Evolutionary conservation across 2,113 vertebrate genomes (phyloP), one percentile per base, ranked within the genome.

Genomic region (Vicugna pacos): DNA sequence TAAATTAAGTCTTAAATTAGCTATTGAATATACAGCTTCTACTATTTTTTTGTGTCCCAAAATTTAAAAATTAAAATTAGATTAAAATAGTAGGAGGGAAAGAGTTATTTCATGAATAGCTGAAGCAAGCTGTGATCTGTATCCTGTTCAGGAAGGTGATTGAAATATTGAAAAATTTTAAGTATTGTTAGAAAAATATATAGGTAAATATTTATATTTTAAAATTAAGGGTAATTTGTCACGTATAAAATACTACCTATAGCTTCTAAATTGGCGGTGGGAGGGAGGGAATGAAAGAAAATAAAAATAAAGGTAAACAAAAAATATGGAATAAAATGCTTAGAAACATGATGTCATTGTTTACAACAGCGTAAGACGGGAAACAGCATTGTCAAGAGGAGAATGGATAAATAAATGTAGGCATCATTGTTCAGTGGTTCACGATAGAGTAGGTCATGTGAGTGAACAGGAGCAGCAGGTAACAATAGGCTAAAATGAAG

Each of bases 1-100:
- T 82, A 89, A 95, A 93, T 77, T 77, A 69, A 77, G 13, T 54
- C 6, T 62, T 69, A 87, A 75, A 81, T 64, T 69, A 89, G 10
- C 13, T 64, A 81, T 35, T 65, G 17, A 82, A 38, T 52, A 24
- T 17, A 30, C 8, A 83, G 6, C 2, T 26, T 4, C 15, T 32
- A 35, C 52, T 73, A 48, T 83, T 69, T 85, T 88, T 93, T 46
- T 91, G 8, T 89, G 38, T 50, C 89, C 62, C 70, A 76, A 87
- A 64, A 15, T 9, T 46, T 64, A 69, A 54, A 75, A 88, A 24
- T 81, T 87, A 28, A 87, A 96, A 83, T 50, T n/a, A 88, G n/a
- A 48, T 75, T 13, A 85, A 90, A 92, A 67, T 54, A 70, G 64
- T 17, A 77, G 14, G 14, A 76, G 14, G 12, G 17, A 56, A 67